Base-by-base conservation (phyloP, 2,888 invertebrate species). In the Nomada ferruginata region DNA sequence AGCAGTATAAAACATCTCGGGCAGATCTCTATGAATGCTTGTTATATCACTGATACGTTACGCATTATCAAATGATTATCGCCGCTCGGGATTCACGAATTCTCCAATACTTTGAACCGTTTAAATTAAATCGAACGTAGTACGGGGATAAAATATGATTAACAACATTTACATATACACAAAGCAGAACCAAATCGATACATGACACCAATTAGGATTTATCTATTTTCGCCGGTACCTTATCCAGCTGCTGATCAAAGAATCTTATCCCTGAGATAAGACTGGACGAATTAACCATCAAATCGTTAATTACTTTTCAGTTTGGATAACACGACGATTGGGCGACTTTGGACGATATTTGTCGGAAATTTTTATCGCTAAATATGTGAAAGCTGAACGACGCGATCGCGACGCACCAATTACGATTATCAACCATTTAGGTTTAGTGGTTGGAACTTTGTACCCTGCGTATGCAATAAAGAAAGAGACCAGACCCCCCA, bases 141-240 rank as follows among this genome's bases (percentile, higher is more conserved):
- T 26, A 23, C 44, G 57, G n/a, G 52, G 50, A 84, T 82, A 74
- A 82, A 68, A 44, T 68, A 44, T 60, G 79, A 85, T 86, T 79
- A 83, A 79, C 29, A 63, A 52, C 77, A 83, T 82, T 87, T 84
- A 85, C 79, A 84, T 82, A 79, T 74, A 87, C 66, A 79, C 68
- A 52, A 76, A 66, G 61, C 57, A 20, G 13, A 66, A 66, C 69
- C 77, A 83, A 87, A 83, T 75, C 75, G 75, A 85, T 82, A 82
- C 50, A 50, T 70, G 83, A 88, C 88, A 88, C 57, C 88, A 88
- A 88, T 88, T 88, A 88, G 80, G 85, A 83, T 81, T 87, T 88
- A 88, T 88, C 87, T 79, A 57, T 61, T n/a, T 63, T 26, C 59
- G 10, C 44, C 29, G 85, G 83, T 76, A 85, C 36, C 78, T 75